A percentile compares a stretch with the other conserved stretches of the same genome.
Conservation (phyloP, 2,113 vertebrate species). For the Emydocephalus ijimae region DNA sequence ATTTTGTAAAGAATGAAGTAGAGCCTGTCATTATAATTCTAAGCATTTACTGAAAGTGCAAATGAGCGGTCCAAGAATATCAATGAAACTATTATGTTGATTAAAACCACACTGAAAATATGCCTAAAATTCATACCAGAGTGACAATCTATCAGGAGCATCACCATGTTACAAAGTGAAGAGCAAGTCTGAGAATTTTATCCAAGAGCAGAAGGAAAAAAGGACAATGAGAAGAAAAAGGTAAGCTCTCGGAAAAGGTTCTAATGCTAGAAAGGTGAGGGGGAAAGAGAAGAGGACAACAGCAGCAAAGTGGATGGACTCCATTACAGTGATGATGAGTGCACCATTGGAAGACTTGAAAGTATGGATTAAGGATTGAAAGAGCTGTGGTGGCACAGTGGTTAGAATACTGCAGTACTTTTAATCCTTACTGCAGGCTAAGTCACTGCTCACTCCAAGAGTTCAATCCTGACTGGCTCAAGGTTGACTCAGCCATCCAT, state of each 20-base stretch:
- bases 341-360: not conserved
- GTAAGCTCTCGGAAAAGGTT: not conserved
- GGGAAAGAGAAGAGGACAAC: not conserved
- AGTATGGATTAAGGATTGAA: not conserved
- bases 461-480: too few species aligned
- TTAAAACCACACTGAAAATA: not conserved
- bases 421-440: too few species aligned
- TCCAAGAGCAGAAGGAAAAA: not conserved
- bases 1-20: not conserved
- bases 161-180: not conserved
- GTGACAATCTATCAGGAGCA: not conserved
- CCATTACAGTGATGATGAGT: not conserved
- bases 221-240: not conserved
- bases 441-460: too few species aligned
- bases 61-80: not conserved
- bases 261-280: not conserved
- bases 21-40: not conserved
- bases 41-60: not conserved
- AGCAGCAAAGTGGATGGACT: not conserved
- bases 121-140: not conserved
- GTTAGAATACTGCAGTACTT: too few species aligned
- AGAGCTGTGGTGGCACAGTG: too few species aligned
- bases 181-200: not conserved
- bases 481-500: too few species aligned
- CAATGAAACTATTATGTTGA: not conserved